These are phyloP conservation scores for Trachelus tabidus DNA, from an alignment of 2,888 invertebrate genomes.

Conservation along the genomic window DNA sequence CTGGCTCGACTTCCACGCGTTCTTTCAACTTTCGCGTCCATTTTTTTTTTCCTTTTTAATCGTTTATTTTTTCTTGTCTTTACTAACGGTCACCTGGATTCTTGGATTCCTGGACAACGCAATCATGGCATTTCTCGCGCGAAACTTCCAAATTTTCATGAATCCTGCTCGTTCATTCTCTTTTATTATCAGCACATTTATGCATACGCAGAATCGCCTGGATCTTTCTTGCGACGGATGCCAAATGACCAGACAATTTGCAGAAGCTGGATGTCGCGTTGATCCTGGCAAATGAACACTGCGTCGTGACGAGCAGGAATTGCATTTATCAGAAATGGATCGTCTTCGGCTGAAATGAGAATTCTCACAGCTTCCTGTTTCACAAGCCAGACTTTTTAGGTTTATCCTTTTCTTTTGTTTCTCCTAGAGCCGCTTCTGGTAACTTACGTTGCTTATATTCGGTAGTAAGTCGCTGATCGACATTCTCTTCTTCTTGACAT, in stretches of 20 bases:
- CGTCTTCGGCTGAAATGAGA: not conserved
- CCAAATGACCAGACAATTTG: not conserved
- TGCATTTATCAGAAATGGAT: not conserved
- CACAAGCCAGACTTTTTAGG: not conserved
- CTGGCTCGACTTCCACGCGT: not conserved
- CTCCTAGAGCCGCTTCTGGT: not conserved
- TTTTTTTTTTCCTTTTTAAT: not conserved
- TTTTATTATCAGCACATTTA: not conserved
- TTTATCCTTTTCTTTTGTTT: not conserved
- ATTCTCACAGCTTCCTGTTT: not conserved
- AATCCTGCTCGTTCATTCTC: not conserved
- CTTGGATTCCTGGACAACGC: not conserved
- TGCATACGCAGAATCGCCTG: not conserved
- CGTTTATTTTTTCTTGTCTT: not conserved
- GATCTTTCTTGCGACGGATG: not conserved
- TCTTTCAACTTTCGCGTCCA: not conserved
- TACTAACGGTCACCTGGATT: not conserved
- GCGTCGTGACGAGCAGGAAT: not conserved
- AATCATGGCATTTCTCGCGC: not conserved
- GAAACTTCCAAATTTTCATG: not conserved
- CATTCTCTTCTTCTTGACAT: not conserved
- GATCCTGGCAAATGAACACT: not conserved
- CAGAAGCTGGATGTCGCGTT: not conserved
- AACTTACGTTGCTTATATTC: not conserved
- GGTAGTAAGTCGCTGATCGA: not conserved